Base-by-base conservation (phyloP, 2,888 invertebrate species). In the Acanthoscelides obtectus region DNA sequence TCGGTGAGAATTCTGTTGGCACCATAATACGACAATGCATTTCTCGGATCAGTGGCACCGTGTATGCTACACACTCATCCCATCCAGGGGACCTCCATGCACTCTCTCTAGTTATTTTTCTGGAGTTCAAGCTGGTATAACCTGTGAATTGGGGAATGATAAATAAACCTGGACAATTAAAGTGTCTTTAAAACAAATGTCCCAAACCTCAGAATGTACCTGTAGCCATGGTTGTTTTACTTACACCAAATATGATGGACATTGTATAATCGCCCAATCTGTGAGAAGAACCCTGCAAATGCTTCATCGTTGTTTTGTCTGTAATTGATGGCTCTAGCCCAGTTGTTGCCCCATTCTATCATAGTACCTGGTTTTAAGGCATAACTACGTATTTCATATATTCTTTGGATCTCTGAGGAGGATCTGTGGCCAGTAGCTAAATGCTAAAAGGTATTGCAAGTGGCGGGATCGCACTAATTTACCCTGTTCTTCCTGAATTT, bases 291-390 rank as follows among this genome's bases (percentile, higher is more conserved):
- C 63, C 98, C 99, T 75, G 96, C 98, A 83, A 98, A 99, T 0
- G 99, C 95, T 84, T 98, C 98, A 82, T 97, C 93, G 83, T 96
- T 95, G 80, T 95, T 92, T 80, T 93, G 92, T 22, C 99, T 90
- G 86, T 92, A 94, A 80, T 94, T 94, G 70, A 98, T 95, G 3
- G 97, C 98, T 80, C 96, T 89, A 0, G 97, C 97, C 98, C 99
- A 99, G 85, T 98, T 98, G 86, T 99, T 99, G 71, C 98, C 99
- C 99, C 99, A 99, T 87, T 99, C 99, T 79, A 99, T 98, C 98
- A 99, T 98, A 0, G 98, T 98, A 69, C 99, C 99, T 0, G 99
- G 98, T 87, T 97, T 97, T 66, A 99, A 87, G 76, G 96, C 94
- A 85, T 94, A 96, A 79, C 93, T 90, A 4, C 88, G 85, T 81